These are phyloP conservation scores for Larimichthys polyactis DNA, from an alignment of 2,113 vertebrate genomes.

Conservation along the genomic window DNA sequence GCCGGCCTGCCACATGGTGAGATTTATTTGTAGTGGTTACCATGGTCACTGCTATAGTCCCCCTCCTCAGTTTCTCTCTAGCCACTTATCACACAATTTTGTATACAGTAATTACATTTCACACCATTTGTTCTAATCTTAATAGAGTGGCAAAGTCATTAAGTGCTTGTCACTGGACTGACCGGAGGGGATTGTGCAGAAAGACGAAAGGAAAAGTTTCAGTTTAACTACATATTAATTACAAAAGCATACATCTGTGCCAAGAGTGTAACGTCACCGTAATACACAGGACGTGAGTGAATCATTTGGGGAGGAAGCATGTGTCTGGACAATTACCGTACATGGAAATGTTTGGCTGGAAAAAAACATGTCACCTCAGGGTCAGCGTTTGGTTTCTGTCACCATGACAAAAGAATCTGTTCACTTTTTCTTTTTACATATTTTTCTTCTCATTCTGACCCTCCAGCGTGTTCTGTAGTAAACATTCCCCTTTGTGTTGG, in stretches of 20 bases:
- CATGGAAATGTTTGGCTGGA: conserved; percentile 2
- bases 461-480: not conserved
- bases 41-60: not conserved
- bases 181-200: not conserved
- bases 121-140: not conserved
- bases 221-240: not conserved
- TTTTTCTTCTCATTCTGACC: not conserved
- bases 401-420: not conserved
- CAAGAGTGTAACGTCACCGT: not conserved
- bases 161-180: not conserved
- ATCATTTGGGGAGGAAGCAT: conserved; percentile 7
- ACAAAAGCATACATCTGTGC: not conserved
- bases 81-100: conserved; percentile 3
- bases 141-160: not conserved
- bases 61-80: not conserved
- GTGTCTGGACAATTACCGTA: not conserved
- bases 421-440: not conserved
- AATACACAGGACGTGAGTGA: not conserved
- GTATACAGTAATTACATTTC: conserved; percentile 1
- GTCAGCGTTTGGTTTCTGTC: conserved; percentile 1
- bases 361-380: not conserved
- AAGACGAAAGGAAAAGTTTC: not conserved
- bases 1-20: conserved; percentile 19
- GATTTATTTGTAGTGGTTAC: conserved; percentile 29
- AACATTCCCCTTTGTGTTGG: too few relatives aligned